phyloP scores from a whole-genome alignment of 1,140 invertebrate genomes.

The Ylistrum balloti region DNA sequence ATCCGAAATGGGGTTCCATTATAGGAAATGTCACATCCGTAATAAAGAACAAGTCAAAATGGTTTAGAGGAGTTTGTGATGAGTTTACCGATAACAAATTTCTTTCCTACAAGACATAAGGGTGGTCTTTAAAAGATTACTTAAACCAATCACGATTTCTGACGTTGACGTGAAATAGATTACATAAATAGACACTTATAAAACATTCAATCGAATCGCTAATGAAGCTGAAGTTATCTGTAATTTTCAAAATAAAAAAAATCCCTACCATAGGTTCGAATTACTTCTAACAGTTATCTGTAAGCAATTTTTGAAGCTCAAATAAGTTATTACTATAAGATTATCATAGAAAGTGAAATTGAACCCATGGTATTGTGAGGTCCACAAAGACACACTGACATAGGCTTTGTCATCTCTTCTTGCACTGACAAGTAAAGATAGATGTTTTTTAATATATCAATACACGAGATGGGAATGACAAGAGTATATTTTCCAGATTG shows the following conservation, averaged over 20 bases:
- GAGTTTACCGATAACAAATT: background rate
- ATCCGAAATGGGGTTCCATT: constrained; percentile 5
- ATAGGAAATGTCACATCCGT: constrained; percentile 1
- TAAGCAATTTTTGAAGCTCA: background rate
- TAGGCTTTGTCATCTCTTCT: background rate
- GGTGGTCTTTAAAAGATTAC: constrained; percentile 22
- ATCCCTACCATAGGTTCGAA: background rate
- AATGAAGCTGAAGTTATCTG: constrained; percentile 6
- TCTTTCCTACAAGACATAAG: constrained; percentile 24
- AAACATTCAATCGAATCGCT: background rate
- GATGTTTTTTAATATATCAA: constrained; percentile 17
- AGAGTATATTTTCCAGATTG: no score
- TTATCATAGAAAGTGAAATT: constrained; percentile 36
- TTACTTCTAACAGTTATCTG: background rate
- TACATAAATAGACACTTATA: background rate
- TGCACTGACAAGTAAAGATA: background rate
- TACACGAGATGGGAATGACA: background rate
- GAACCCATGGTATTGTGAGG: background rate
- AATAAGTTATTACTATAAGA: background rate
- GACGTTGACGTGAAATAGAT: constrained; percentile 27
- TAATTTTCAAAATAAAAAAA: background rate
- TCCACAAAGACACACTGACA: background rate
- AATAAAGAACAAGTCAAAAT: constrained; percentile 20
- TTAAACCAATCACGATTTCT: background rate
- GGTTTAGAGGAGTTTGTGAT: background rate